These are phyloP conservation scores for Cariama cristata DNA, from an alignment of 2,113 vertebrate genomes.

Conservation along the genomic window DNA sequence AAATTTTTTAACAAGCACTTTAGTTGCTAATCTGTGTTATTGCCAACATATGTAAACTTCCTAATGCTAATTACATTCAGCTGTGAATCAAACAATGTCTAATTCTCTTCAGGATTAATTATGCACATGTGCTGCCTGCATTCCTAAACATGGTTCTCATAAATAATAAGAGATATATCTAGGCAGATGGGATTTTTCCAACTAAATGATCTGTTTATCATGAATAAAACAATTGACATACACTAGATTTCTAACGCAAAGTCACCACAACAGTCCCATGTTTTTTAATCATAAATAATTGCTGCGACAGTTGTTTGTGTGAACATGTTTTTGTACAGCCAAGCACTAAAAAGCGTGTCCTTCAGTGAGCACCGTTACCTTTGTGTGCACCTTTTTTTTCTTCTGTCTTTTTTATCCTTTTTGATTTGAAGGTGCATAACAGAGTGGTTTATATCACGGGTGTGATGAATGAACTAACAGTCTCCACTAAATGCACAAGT, in stretches of 20 bases:
- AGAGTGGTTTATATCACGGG: conserved; percentile 15
- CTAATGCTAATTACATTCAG: conserved; percentile 97
- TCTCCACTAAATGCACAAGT: conserved; percentile 19
- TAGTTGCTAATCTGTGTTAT: conserved; percentile 90
- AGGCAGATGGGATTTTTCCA: conserved; percentile 88
- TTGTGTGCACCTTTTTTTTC: conserved; percentile 19
- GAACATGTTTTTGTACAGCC: conserved; percentile 62
- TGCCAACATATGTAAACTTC: conserved; percentile 91
- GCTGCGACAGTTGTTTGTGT: conserved; percentile 66
- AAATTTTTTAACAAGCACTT: conserved; percentile 95
- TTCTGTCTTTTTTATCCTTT: background rate
- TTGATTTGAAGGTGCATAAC: conserved; percentile 33
- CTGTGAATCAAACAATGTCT: conserved; percentile 98
- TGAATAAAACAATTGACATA: conserved; percentile 81
- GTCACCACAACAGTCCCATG: conserved; percentile 72
- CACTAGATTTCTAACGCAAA: conserved; percentile 73
- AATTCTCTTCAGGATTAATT: conserved; percentile 99
- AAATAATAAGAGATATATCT: conserved; percentile 95
- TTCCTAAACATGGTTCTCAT: conserved; percentile 93
- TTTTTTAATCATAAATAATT: conserved; percentile 80
- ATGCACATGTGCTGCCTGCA: conserved; percentile 91
- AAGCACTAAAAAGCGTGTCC: conserved; percentile 54
- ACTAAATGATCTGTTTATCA: conserved; percentile 83
- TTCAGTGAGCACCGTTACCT: conserved; percentile 48
- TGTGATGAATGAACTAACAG: conserved; percentile 42